Percentiles rank a stretch among this genome's conserved stretches.
These are phyloP conservation scores for Nasonia longicornis DNA, from an alignment of 1,140 invertebrate genomes.

Conservation along the genomic window DNA sequence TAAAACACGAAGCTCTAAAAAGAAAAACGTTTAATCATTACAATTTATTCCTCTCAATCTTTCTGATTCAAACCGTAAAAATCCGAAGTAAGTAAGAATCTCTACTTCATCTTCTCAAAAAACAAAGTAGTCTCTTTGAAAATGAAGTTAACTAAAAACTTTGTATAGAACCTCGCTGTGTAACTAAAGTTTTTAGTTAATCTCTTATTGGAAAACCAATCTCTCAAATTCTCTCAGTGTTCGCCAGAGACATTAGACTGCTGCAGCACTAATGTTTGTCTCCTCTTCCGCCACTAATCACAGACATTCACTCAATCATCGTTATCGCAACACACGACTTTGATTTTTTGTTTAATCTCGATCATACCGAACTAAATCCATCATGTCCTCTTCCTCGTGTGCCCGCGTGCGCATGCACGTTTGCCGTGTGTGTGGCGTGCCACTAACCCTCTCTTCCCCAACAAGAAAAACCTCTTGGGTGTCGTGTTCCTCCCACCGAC, in stretches of 20 bases:
- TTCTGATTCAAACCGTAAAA: neutral
- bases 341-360: slow-evolving; percentile 11
- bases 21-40: slow-evolving; percentile 26
- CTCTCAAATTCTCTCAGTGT: slow-evolving; percentile 47
- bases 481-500: slow-evolving; percentile 40
- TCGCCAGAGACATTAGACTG: slow-evolving; percentile 28
- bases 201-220: neutral
- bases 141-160: slow-evolving; percentile 36
- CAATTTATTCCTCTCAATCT: slow-evolving; percentile 16
- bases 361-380: slow-evolving; percentile 31
- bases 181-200: slow-evolving; percentile 40
- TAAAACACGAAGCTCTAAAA: slow-evolving; percentile 16
- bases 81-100: neutral
- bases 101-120: neutral
- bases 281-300: slow-evolving; percentile 43
- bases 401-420: slow-evolving; percentile 65
- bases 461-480: slow-evolving; percentile 48
- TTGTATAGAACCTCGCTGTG: slow-evolving; percentile 5
- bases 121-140: neutral
- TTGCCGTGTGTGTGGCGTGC: slow-evolving; percentile 61
- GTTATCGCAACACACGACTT: slow-evolving; percentile 21
- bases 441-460: slow-evolving; percentile 63
- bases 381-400: slow-evolving; percentile 30
- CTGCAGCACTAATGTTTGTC: slow-evolving; percentile 31
- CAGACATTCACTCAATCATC: neutral